Base-by-base conservation (phyloP, 2,797 vertebrate genomes). In the Borostomias antarcticus region DNA sequence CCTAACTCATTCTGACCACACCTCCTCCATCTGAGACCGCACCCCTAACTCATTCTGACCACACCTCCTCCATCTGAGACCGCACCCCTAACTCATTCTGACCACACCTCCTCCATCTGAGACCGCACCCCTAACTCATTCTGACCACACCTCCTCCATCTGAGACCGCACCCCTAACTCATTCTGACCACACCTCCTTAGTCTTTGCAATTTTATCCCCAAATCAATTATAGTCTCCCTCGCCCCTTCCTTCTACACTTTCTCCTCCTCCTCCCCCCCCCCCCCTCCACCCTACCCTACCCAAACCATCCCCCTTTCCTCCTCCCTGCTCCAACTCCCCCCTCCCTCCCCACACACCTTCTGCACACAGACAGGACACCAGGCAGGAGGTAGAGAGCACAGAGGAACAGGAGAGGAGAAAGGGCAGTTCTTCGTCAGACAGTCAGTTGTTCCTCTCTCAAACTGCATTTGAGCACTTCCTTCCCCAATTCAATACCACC, bases 351-450 rank as follows among this genome's bases (percentile, higher is more conserved):
- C 84, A 92, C 91, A 82, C 85, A 93, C 91, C 91, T 90, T 89
- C 92, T 93, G 83, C 81, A 88, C 77, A 90, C 81, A 84, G 73
- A 90, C 79, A 63, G 61, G 77, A 91, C 83, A 89, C 53, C 64
- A 89, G 85, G 77, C 75, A 82, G 80, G 81, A 75, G 78, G 79
- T 56, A 82, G 78, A 83, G 66, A 57, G 74, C 78, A 86, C 62
- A 90, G 84, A 66, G 66, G 82, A 72, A 83, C 78, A 76, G 70
- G 79, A 78, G 68, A 86, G 71, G 79, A 88, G 80, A 91, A 73
- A 68, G 75, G 67, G 35, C 48, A 57, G 73, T 76, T 37, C 56
- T 23, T 61, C 57, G 68, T 85, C 83, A 87, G 76, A 78, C 33
- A 74, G n/a, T n/a, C n/a, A n/a, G n/a, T 45, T 57, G 48, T 45